These are phyloP conservation scores for Pseudomyrmex cubaensis DNA, from an alignment of 1,140 invertebrate genomes.

Conservation along the genomic window DNA sequence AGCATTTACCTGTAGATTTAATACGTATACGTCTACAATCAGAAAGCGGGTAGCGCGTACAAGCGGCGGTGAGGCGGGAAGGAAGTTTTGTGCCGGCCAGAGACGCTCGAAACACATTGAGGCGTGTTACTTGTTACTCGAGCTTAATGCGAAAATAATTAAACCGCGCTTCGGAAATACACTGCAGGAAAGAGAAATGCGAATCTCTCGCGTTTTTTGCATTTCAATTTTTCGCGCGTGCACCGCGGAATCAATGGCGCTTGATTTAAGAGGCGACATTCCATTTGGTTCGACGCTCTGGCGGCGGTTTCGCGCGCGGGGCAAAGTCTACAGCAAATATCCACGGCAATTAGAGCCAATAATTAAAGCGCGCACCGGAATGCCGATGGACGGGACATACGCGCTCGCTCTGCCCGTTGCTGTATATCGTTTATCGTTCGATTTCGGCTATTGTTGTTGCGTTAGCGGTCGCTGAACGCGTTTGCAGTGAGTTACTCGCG, in stretches of 20 bases:
- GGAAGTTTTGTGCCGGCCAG: not conserved
- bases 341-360: conserved; percentile 66
- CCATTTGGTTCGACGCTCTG: conserved; percentile 13
- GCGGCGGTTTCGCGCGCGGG: not conserved
- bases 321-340: conserved; percentile 54
- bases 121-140: conserved; percentile 8
- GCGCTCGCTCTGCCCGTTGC: not conserved
- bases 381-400: conserved; percentile 45
- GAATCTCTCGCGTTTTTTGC: conserved; percentile 27
- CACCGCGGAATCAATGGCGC: conserved; percentile 50
- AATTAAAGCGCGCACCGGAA: conserved; percentile 63
- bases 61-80: conserved; percentile 41
- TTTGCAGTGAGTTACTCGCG: conserved; percentile 35
- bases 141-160: conserved; percentile 27
- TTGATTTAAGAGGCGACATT: conserved; percentile 61
- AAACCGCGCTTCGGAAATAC: conserved; percentile 12
- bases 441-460: conserved; percentile 30
- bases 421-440: conserved; percentile 44
- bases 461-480: conserved; percentile 24
- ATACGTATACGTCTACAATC: conserved; percentile 17
- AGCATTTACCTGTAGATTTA: conserved; percentile 41
- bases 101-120: not conserved
- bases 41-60: conserved; percentile 25
- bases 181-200: not conserved
- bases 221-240: conserved; percentile 37